Percentiles rank a stretch among this genome's conserved stretches.
Conservation (phyloP, 2,888 invertebrate species). For the Pachycephus smyrnensis region DNA sequence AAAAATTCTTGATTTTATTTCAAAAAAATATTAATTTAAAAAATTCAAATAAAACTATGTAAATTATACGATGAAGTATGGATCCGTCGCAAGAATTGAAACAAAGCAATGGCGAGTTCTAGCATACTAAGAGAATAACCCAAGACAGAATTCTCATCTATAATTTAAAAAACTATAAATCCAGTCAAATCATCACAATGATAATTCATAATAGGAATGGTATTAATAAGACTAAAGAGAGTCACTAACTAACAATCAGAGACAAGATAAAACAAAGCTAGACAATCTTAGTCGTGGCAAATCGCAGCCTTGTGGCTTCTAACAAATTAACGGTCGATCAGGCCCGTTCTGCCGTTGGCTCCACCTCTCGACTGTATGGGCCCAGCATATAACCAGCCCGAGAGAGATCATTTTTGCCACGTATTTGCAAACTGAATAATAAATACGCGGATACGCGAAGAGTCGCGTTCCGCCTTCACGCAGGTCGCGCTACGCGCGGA, state of each 20-base stretch:
- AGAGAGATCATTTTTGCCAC: constrained; percentile 65
- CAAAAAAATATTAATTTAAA: background rate
- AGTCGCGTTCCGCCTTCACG: constrained; percentile 66
- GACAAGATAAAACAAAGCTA: background rate
- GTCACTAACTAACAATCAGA: background rate
- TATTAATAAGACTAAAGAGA: background rate
- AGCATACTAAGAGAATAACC: background rate
- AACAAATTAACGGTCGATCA: constrained; percentile 62
- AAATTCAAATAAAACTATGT: background rate
- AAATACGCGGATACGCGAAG: constrained; percentile 64
- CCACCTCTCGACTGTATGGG: constrained; percentile 49
- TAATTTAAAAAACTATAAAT: background rate
- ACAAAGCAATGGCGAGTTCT: background rate
- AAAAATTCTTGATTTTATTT: background rate
- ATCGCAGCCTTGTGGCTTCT: constrained; percentile 53
- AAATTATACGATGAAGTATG: background rate
- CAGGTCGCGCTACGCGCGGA: constrained; percentile 63
- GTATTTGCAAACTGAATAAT: constrained; percentile 68
- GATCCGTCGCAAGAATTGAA: background rate
- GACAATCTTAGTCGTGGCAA: constrained; percentile 1
- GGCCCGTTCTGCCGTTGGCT: constrained; percentile 48
- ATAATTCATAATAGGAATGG: background rate
- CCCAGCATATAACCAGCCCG: constrained; percentile 31
- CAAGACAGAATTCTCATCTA: background rate
- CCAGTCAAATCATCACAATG: background rate